Conservation (phyloP, 2,888 invertebrate species). For the Euzetes globulus region DNA sequence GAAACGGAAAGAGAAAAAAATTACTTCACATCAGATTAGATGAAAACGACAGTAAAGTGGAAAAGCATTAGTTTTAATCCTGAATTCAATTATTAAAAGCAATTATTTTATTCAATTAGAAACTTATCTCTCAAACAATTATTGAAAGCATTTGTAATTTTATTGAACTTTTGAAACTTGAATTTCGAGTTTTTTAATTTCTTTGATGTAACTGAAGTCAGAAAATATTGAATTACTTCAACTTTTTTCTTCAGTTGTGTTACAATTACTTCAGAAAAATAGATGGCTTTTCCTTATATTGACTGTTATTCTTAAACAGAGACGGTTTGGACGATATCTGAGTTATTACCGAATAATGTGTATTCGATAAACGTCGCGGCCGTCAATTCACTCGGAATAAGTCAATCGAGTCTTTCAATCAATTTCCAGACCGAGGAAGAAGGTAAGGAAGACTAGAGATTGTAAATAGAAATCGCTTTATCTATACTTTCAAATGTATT, state of each 20-base stretch:
- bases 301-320: slow-evolving; percentile 46
- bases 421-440: slow-evolving; percentile 46
- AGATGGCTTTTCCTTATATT: neutral
- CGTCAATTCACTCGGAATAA: slow-evolving; percentile 58
- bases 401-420: slow-evolving; percentile 53
- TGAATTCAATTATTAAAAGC: too few relatives aligned
- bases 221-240: too few relatives aligned
- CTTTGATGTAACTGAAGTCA: too few relatives aligned
- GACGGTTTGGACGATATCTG: slow-evolving; percentile 53
- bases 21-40: too few relatives aligned
- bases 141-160: too few relatives aligned
- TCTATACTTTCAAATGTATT: neutral
- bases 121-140: too few relatives aligned
- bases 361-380: slow-evolving; percentile 58
- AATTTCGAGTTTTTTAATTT: too few relatives aligned
- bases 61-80: too few relatives aligned
- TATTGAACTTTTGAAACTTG: too few relatives aligned
- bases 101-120: too few relatives aligned
- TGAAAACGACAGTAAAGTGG: too few relatives aligned
- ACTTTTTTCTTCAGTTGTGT: neutral
- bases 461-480: neutral
- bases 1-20: too few relatives aligned
- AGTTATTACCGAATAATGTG: slow-evolving; percentile 55
- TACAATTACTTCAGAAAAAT: neutral
- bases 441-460: slow-evolving; percentile 46